These are phyloP conservation scores for Zaprionus vittiger DNA, from an alignment of 1,140 invertebrate genomes.

Conservation along the genomic window DNA sequence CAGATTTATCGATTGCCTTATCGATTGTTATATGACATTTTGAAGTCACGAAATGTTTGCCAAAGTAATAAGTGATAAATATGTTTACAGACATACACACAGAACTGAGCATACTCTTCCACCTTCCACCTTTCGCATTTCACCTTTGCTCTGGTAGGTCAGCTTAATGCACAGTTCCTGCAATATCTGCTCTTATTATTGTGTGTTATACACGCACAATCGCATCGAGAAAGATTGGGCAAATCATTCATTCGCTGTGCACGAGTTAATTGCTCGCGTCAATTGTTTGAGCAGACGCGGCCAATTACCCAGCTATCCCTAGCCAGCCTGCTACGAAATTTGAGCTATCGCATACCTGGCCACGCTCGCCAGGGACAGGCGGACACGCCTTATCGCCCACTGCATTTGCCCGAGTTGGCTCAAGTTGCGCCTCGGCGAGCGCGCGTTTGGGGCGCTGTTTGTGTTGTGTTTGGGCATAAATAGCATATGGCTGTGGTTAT, in stretches of 20 bases:
- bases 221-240: neutral
- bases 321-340: neutral
- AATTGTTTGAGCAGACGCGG: constrained; percentile 3
- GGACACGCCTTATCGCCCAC: neutral
- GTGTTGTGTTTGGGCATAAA: constrained; percentile 39
- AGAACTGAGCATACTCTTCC: no score
- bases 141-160: neutral
- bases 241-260: neutral
- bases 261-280: neutral
- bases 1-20: no score
- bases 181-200: neutral
- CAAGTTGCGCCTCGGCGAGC: constrained; percentile 14
- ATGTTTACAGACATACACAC: no score
- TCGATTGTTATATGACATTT: no score
- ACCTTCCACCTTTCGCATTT: no score
- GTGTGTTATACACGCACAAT: neutral
- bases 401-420: neutral
- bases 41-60: no score
- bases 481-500: constrained; percentile 33
- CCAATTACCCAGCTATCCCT: neutral
- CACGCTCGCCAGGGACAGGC: neutral
- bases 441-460: constrained; percentile 5
- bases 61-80: no score
- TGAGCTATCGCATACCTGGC: constrained; percentile 1
- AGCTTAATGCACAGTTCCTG: neutral